Evolutionary conservation across 2,113 vertebrate genomes (phyloP), one percentile per base, ranked within the genome.

Genomic region (Albula glossodonta): DNA sequence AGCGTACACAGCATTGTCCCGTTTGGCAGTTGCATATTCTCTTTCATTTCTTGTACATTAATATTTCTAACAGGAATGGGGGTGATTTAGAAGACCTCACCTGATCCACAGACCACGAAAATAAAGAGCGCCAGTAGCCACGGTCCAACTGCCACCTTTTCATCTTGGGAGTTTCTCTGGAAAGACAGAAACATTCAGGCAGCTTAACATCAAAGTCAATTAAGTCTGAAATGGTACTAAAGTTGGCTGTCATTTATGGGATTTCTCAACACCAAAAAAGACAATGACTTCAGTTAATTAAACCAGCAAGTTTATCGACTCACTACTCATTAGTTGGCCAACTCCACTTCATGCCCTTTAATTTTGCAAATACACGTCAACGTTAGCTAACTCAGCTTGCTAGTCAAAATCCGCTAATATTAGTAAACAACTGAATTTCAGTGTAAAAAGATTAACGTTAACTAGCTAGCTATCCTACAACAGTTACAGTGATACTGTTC

Each of bases 111-210:
- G 0, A 99, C 97, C 63, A 99, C 97, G 85, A 99, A 99, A 90
- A 99, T 96, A 94, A 99, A 99, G 87, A 99, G 95, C 0, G 98
- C 98, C 84, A 99, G 89, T 83, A 99, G 92, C 97, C 97, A 99
- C 3, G 98, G 98, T 74, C 98, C 97, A 13, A 99, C 98, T 0
- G 97, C 96, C 25, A 95, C 96, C 92, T 98, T 99, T 49, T 98
- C 98, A 52, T 99, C 98, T 10, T 89, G 92, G 25, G 96, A 85
- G 84, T 90, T 97, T 93, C 97, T 97, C 97, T 98, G 95, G 5
- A 79, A 84, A 41, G 31, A 41, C 82, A 85, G 11, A 86, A 15
- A 83, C 11, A 7, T 41, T 41, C 31, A 41, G 31, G 31, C 0
- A 41, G 31, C 31, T 41, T 41, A 41, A 41, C 31, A 41, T 41